Evolutionary conservation across 2,888 invertebrate species (phyloP).

Genomic region (Tigriopus californicus): DNA sequence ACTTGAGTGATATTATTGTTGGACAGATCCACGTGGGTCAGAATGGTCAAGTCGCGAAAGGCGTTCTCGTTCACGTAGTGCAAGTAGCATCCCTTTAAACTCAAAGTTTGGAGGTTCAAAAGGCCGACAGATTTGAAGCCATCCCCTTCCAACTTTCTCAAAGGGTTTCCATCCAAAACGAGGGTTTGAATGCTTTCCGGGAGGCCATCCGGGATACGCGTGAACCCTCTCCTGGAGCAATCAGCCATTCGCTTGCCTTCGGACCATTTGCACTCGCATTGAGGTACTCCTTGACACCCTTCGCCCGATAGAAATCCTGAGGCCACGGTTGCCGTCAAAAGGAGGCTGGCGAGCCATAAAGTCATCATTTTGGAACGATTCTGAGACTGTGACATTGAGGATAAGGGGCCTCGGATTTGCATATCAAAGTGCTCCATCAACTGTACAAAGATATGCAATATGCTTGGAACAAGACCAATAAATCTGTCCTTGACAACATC

Average conservation of each 20-base stretch:
- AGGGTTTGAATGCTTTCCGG: conserved; percentile 66
- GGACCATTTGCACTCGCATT: conserved; percentile 71
- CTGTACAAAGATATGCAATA: too few species aligned
- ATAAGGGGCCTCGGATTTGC: too few species aligned
- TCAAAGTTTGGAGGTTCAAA: conserved; percentile 63
- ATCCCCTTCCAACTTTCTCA: conserved; percentile 42
- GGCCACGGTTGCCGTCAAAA: too few species aligned
- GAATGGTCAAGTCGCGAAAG: conserved; percentile 63
- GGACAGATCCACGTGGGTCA: conserved; percentile 68
- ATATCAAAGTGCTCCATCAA: too few species aligned
- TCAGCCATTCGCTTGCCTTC: conserved; percentile 66
- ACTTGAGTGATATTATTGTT: conserved; percentile 55
- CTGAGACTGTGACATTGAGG: too few species aligned
- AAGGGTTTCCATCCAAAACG: conserved; percentile 59
- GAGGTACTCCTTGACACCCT: conserved; percentile 34
- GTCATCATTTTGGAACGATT: too few species aligned
- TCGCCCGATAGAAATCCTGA: background rate
- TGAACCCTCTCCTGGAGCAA: conserved; percentile 60
- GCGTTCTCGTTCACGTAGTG: conserved; percentile 58
- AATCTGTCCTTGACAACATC: too few species aligned
- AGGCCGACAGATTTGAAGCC: conserved; percentile 58
- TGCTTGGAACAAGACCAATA: too few species aligned
- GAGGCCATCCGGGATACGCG: conserved; percentile 50
- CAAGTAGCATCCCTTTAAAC: conserved; percentile 52
- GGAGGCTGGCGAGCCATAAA: too few species aligned